Conservation (phyloP, 1,140 invertebrate species). For the Drosophila setifemur region DNA sequence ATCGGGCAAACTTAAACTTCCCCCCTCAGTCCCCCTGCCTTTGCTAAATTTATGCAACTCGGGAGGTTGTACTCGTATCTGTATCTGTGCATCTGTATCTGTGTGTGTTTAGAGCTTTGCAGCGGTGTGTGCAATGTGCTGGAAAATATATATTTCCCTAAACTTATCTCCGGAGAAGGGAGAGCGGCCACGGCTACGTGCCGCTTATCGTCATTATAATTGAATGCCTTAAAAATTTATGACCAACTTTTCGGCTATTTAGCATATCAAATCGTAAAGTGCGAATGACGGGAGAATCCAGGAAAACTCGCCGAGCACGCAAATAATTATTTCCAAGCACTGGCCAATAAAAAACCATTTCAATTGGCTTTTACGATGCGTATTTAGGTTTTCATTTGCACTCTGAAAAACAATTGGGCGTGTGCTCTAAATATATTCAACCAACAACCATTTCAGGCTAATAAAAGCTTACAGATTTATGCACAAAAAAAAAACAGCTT, state of each 20-base stretch:
- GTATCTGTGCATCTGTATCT: conserved; percentile 30
- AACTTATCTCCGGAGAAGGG: conserved; percentile 20
- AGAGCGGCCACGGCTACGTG: conserved; percentile 35
- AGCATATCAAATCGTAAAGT: conserved; percentile 55
- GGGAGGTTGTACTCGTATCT: too few relatives aligned
- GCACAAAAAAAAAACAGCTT: too few relatives aligned
- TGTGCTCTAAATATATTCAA: too few relatives aligned
- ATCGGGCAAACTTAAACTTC: conserved; percentile 21
- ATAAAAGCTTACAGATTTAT: background rate
- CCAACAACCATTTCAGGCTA: too few relatives aligned
- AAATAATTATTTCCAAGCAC: conserved; percentile 21
- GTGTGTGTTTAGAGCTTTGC: conserved; percentile 46
- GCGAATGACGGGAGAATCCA: conserved; percentile 1
- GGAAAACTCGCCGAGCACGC: conserved; percentile 21
- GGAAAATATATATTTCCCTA: conserved; percentile 51
- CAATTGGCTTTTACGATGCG: conserved; percentile 40
- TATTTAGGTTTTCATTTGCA: conserved; percentile 18
- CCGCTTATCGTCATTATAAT: conserved; percentile 68
- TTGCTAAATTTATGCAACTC: conserved; percentile 69
- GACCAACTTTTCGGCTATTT: conserved; percentile 62
- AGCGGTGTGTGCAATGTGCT: conserved; percentile 44
- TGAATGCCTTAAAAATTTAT: conserved; percentile 74
- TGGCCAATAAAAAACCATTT: conserved; percentile 36
- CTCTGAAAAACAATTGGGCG: background rate
- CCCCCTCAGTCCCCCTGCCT: conserved; percentile 11